Evolutionary conservation across 1,140 invertebrate species (phyloP), one percentile per base, ranked within the genome.

Genomic region (Pogonus chalceus): DNA sequence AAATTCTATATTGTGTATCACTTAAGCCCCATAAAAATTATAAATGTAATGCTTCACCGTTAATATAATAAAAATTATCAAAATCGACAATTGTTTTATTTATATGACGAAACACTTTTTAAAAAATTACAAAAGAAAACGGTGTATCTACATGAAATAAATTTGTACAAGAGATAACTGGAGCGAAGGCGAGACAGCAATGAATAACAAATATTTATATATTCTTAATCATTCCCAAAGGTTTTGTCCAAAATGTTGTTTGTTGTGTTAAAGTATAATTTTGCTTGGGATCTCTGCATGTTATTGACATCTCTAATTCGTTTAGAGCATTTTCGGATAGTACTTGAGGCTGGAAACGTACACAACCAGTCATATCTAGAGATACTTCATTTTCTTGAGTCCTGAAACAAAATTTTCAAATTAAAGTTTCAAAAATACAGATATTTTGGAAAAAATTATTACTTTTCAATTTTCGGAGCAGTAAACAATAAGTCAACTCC

Each of bases 401-500:
- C 23, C 51, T 23, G 9, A 21, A 23, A n/a, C 16, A 12, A 14
- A 46, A 9, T 39, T 52, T 47, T 4, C 49, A 35, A 37, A 50
- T 46, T 2, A 18, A 14, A 14, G 20, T 39, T 20, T 4, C 37
- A 46, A 46, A 9, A 46, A 20, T 35, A 9, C 16, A 26, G 9
- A 35, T 18, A n/a, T 35, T 51, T 9, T 9, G n/a, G 20, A 46
- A 23, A 20, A 21, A 53, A 2, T 31, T 21, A 35, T 37, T 48
- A 75, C 77, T 72, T 70, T 69, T 74, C 73, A 51, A 81, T 69
- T 60, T 75, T 73, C 18, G 81, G 80, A 23, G 74, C 60, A 52
- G 70, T 72, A 65, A 79, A 82, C n/a, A 84, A 67, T 51, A 73
- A 72, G 53, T 83, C 76, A 3, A 82, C 79, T 56, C 82, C 76